Conservation (phyloP, 2,888 invertebrate species). For the Eubasilissa splendida region DNA sequence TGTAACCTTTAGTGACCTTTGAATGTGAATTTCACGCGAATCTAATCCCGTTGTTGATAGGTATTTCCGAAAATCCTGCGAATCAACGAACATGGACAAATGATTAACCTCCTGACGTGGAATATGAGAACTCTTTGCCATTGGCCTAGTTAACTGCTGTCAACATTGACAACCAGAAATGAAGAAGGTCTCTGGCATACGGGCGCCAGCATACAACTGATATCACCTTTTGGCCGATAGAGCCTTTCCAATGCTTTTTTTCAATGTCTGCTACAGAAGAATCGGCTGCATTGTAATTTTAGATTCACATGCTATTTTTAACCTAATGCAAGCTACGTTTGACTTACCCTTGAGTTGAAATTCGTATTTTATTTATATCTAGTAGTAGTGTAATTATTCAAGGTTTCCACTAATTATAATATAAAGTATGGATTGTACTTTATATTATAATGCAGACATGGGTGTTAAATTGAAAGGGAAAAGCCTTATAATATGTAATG, state of each 20-base stretch:
- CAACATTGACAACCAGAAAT: background rate
- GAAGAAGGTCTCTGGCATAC: background rate
- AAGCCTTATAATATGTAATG: too few relatives aligned
- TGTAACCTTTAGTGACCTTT: too few relatives aligned
- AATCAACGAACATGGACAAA: background rate
- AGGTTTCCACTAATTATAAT: too few relatives aligned
- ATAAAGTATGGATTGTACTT: too few relatives aligned
- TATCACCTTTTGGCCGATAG: background rate
- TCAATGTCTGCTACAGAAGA: slow-evolving; percentile 32
- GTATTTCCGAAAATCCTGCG: slow-evolving; percentile 9
- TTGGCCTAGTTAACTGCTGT: slow-evolving; percentile 17
- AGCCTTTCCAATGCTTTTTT: slow-evolving; percentile 20
- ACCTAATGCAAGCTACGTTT: too few relatives aligned
- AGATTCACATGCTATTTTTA: too few relatives aligned
- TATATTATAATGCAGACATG: too few relatives aligned
- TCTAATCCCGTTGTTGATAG: background rate
- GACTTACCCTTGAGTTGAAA: too few relatives aligned
- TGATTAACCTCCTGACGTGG: background rate
- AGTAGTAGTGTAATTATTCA: too few relatives aligned
- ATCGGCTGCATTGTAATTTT: too few relatives aligned
- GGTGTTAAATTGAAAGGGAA: too few relatives aligned
- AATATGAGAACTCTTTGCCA: slow-evolving; percentile 1
- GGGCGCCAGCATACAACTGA: slow-evolving; percentile 6
- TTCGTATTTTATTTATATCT: too few relatives aligned
- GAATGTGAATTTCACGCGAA: background rate